Conservation (phyloP, 1,140 invertebrate genomes). For the Drosophila guanche region DNA sequence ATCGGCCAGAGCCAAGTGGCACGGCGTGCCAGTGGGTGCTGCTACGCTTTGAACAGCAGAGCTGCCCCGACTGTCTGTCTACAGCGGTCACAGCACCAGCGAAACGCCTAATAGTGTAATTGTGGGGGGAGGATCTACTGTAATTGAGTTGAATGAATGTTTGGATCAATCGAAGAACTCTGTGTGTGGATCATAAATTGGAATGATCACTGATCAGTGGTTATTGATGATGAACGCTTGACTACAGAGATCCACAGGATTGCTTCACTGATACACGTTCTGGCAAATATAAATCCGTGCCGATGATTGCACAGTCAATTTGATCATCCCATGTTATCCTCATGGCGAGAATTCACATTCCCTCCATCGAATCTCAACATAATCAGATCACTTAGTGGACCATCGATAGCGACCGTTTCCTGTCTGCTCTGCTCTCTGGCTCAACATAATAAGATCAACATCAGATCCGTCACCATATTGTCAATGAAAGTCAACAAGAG, state of each 20-base stretch:
- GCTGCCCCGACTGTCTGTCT: constrained; percentile 25
- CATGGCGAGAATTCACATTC: not conserved
- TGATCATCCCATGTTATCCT: constrained; percentile 29
- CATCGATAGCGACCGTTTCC: constrained; percentile 40
- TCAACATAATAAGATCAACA: constrained; percentile 56
- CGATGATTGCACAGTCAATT: constrained; percentile 13
- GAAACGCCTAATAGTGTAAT: constrained; percentile 27
- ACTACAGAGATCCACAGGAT: no score
- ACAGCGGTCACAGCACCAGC: constrained; percentile 38
- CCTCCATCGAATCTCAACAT: constrained; percentile 17
- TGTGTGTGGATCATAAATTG: no score
- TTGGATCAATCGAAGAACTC: no score
- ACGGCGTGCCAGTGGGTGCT: constrained; percentile 14
- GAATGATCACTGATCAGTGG: no score
- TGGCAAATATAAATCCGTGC: no score
- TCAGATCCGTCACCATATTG: constrained; percentile 60
- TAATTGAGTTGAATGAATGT: constrained; percentile 4
- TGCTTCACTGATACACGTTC: no score
- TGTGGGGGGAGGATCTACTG: constrained; percentile 11
- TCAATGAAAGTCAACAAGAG: constrained; percentile 70
- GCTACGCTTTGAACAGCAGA: constrained; percentile 26
- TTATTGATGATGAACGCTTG: no score
- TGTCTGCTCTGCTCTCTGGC: constrained; percentile 22
- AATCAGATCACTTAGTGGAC: constrained; percentile 26
- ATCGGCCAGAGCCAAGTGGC: constrained; percentile 50